Evolutionary conservation across 2,888 invertebrate species (phyloP).

Genomic region (Bombylius discolor): DNA sequence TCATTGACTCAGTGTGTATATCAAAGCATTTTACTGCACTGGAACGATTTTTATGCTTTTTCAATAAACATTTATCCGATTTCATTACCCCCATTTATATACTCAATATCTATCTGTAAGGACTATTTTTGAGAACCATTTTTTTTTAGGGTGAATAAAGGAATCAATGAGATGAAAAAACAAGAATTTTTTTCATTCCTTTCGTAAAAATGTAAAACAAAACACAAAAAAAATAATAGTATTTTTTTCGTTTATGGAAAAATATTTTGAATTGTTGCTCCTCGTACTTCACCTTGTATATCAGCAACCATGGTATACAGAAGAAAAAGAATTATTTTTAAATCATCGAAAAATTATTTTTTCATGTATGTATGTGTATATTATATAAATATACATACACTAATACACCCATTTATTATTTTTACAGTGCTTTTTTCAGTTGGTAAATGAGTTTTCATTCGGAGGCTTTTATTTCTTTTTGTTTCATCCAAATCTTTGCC

Average conservation of each 20-base stretch:
- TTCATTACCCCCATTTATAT: slow-evolving; percentile 15
- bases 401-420: background rate
- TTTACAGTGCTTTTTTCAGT: background rate
- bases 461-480: background rate
- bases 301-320: background rate
- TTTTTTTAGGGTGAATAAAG: slow-evolving; percentile 18
- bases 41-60: slow-evolving; percentile 38
- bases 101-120: background rate
- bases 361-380: background rate
- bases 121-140: background rate
- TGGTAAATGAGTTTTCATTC: background rate
- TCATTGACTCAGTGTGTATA: slow-evolving; percentile 19
- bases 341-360: background rate
- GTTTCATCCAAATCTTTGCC: background rate
- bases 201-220: too few relatives aligned
- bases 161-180: slow-evolving; percentile 36
- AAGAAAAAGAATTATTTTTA: background rate
- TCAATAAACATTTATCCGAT: slow-evolving; percentile 39
- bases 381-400: too few relatives aligned
- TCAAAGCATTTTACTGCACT: slow-evolving; percentile 39
- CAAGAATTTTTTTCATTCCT: background rate
- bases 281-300: background rate
- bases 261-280: slow-evolving; percentile 8
- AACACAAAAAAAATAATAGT: too few relatives aligned
- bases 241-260: background rate